Conservation (phyloP, 2,113 vertebrate genomes). For the Spheniscus mendiculus region DNA sequence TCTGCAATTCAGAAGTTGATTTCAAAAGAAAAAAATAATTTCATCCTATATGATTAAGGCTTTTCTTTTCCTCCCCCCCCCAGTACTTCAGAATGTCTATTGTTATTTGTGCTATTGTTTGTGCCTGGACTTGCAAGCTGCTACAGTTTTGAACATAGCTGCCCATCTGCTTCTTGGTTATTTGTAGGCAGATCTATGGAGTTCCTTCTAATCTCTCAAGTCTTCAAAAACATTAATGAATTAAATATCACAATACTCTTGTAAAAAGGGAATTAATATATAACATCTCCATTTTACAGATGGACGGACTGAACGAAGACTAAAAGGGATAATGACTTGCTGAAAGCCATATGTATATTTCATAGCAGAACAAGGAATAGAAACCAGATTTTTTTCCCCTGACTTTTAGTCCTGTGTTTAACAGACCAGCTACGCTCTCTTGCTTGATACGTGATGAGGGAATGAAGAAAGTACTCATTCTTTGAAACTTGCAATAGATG, state of each 20-base stretch:
- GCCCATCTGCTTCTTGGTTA: constrained; percentile 48
- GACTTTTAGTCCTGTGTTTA: neutral
- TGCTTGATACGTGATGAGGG: neutral
- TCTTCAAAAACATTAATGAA: constrained; percentile 55
- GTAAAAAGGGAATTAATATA: constrained; percentile 5
- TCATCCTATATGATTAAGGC: neutral
- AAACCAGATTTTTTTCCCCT: neutral
- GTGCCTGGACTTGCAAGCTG: constrained; percentile 33
- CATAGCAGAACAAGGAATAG: neutral
- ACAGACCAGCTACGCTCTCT: neutral
- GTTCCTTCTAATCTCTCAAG: constrained; percentile 30
- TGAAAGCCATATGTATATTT: constrained; percentile 35
- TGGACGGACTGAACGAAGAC: constrained; percentile 13
- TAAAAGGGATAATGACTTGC: constrained; percentile 22
- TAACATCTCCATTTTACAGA: neutral
- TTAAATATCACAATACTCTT: constrained; percentile 55
- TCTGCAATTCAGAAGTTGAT: neutral
- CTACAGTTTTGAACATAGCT: constrained; percentile 4
- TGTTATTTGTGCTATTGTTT: constrained; percentile 37
- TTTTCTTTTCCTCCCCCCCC: neutral
- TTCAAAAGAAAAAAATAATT: neutral
- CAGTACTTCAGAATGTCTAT: neutral
- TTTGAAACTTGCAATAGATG: neutral
- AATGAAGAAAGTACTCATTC: neutral
- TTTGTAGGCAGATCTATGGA: constrained; percentile 43